Evolutionary conservation across 2,113 vertebrate genomes (phyloP).

Genomic region (Guaruba guarouba): DNA sequence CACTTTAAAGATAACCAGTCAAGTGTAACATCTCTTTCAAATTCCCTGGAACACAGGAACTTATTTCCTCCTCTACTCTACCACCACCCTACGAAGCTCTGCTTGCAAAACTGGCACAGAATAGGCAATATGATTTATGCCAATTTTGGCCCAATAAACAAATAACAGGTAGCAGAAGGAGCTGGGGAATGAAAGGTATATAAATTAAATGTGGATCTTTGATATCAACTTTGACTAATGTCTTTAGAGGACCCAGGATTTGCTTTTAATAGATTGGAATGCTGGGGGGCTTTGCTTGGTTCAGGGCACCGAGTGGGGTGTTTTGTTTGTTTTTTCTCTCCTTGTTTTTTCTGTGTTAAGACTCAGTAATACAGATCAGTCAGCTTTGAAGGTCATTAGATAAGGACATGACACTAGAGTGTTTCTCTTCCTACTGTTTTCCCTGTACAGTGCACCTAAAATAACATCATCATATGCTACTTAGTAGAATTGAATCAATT

Average conservation of each 20-base stretch:
- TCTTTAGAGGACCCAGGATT: neutral
- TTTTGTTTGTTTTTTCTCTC: neutral
- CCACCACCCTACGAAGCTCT: neutral
- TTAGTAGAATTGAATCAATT: constrained; percentile 32
- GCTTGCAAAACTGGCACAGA: neutral
- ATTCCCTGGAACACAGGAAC: neutral
- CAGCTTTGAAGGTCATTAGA: constrained; percentile 5
- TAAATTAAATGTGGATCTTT: neutral
- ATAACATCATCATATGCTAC: neutral
- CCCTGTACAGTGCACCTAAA: constrained; percentile 5
- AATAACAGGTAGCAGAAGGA: neutral
- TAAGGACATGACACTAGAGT: neutral
- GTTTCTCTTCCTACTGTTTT: neutral
- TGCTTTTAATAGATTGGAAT: neutral
- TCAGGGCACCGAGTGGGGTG: neutral
- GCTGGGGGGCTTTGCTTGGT: rapidly evolving
- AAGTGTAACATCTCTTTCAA: neutral
- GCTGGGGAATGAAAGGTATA: neutral
- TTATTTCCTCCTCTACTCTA: neutral
- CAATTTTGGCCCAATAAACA: neutral
- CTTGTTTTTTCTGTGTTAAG: neutral
- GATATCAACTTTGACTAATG: neutral
- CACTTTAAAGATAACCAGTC: neutral
- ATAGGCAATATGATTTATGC: neutral
- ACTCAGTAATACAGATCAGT: neutral